Evolutionary conservation across 1,140 invertebrate species (phyloP).

Genomic region (Drosophila kohkoa): DNA sequence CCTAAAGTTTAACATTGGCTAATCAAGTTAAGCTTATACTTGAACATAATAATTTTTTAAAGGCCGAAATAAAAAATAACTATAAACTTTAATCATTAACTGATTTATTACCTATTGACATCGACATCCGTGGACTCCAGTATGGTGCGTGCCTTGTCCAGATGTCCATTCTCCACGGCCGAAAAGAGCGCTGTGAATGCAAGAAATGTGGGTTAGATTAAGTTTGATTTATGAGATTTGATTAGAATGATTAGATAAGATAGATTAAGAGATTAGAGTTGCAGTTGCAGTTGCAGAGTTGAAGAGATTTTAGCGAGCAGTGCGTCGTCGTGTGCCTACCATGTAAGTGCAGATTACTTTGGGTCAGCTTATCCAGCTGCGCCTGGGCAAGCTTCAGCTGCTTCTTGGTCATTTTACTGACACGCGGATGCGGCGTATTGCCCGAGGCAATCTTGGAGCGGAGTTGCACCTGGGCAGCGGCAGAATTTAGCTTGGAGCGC

Average conservation of each 20-base stretch:
- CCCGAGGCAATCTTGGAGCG: constrained; percentile 66
- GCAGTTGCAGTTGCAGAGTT: not conserved
- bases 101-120: constrained; percentile 92
- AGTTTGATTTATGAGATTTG: not conserved
- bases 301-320: constrained; percentile 8
- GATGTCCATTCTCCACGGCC: constrained; percentile 96
- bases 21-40: no score
- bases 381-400: constrained; percentile 87
- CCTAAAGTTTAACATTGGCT: no score
- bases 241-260: not conserved
- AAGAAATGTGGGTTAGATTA: constrained; percentile 10
- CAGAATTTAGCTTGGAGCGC: constrained; percentile 58
- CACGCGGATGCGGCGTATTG: constrained; percentile 85
- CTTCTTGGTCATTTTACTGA: constrained; percentile 86
- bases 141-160: constrained; percentile 95
- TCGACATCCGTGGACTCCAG: constrained; percentile 95
- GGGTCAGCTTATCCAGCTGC: constrained; percentile 90
- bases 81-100: no score
- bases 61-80: no score
- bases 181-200: constrained; percentile 93
- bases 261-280: not conserved
- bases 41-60: no score
- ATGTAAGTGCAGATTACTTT: constrained; percentile 95
- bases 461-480: constrained; percentile 81
- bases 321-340: constrained; percentile 87